Base-by-base conservation (phyloP, 2,113 vertebrate species). In the Rostratula benghalensis region DNA sequence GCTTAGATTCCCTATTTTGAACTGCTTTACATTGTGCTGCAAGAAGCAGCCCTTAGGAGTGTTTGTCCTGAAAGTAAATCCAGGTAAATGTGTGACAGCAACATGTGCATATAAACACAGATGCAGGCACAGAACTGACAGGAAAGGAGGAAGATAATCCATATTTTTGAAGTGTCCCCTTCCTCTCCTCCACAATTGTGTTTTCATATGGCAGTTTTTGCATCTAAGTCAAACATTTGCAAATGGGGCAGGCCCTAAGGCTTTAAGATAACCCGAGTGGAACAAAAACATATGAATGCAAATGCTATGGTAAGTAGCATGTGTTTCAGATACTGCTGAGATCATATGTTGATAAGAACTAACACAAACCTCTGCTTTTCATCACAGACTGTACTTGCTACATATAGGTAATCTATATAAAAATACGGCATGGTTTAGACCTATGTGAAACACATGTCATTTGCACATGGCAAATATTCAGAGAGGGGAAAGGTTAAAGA, bases 261-360 rank as follows among this genome's bases (percentile, higher is more conserved):
- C 88, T 94, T 78, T 67, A 10, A 61, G 71, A 92, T 91, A 97
- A 96, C 63, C 91, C 27, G 1, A 91, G 75, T 95, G 94, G 89
- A 97, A 95, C 75, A 93, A 92, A 97, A 97, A 41, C 65, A 48
- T 83, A 70, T 37, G 83, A 95, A 93, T 45, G 94, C 87, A 96
- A 95, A 96, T 92, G 67, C 41, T 93, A 81, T 61, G 63, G 60
- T 86, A 95, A 95, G 89, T 10, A 85, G 83, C 83, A 95, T 86
- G 85, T 96, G 88, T 78, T 96, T 95, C 79, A 92, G 71, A 94
- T 94, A 96, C 83, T 83, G 37, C 67, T 81, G 82, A 91, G 88
- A 92, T 94, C 67, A 48, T 57, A 69, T 46, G 68, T 78, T 94
- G 86, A 87, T 90, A 90, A 48, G 92, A 94, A 87, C 70, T 61